Evolutionary conservation across 2,113 vertebrate species (phyloP).

Genomic region (Eurypyga helias): DNA sequence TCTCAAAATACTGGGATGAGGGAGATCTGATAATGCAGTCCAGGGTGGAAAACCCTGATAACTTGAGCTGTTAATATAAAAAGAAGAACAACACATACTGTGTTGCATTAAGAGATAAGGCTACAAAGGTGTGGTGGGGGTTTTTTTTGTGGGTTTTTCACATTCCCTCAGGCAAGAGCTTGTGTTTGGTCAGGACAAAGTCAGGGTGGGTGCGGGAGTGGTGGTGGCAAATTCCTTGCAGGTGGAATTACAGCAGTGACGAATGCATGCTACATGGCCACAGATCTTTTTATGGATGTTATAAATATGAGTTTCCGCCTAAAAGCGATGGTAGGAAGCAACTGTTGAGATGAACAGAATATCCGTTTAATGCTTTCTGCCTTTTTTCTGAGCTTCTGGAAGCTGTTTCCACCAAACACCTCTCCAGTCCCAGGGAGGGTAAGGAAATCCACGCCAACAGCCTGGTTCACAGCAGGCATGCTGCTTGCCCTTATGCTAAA

Average conservation of each 20-base stretch:
- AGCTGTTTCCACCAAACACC: neutral
- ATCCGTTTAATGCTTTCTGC: neutral
- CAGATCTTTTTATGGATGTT: neutral
- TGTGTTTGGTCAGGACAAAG: neutral
- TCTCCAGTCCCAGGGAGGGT: neutral
- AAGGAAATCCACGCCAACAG: neutral
- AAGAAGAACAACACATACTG: neutral
- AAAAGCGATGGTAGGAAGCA: neutral
- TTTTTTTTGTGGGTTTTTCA: neutral
- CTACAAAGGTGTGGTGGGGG: neutral
- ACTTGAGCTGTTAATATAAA: conserved; percentile 25
- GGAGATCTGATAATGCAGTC: conserved; percentile 14
- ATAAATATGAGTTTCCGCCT: neutral
- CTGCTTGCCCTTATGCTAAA: neutral
- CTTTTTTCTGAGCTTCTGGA: neutral
- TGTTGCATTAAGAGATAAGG: conserved; percentile 26
- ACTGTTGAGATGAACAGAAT: neutral
- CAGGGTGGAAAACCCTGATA: conserved; percentile 1
- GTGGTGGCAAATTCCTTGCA: neutral
- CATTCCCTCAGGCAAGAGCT: neutral
- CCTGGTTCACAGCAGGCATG: neutral
- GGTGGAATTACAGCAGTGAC: neutral
- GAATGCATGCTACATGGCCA: neutral
- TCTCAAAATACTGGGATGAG: neutral
- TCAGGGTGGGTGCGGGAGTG: fast-evolving